phyloP scores from a whole-genome alignment of 2,797 vertebrate species.

The Morelia viridis region DNA sequence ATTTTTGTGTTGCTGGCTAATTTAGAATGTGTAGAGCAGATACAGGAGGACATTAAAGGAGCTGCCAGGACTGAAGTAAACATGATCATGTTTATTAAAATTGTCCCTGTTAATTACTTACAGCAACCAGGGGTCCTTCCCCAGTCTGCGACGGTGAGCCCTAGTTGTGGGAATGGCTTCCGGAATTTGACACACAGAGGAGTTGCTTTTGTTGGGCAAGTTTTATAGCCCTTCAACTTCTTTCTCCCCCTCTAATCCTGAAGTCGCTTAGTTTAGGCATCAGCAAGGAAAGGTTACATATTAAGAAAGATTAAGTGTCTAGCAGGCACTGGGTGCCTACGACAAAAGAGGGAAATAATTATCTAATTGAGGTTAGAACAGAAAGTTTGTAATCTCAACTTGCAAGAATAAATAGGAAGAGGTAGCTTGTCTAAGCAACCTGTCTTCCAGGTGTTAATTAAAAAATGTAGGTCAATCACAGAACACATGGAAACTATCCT shows the following conservation, averaged over 20 bases:
- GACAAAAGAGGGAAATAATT: neutral
- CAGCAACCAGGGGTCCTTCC: neutral
- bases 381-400: neutral
- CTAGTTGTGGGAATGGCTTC: neutral
- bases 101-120: neutral
- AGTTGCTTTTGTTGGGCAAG: neutral
- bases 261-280: neutral
- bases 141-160: neutral
- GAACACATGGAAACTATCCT: neutral
- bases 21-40: neutral
- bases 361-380: neutral
- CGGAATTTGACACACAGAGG: neutral
- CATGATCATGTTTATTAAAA: neutral
- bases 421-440: neutral
- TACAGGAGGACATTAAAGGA: neutral
- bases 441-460: neutral
- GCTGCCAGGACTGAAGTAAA: neutral
- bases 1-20: neutral
- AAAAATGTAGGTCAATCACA: neutral
- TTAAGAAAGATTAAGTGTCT: neutral
- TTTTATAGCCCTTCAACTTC: neutral
- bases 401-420: neutral
- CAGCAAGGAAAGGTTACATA: neutral
- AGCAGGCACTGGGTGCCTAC: neutral
- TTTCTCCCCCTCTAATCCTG: neutral